These are phyloP conservation scores for Corythornis vintsioides DNA, from an alignment of 2,113 vertebrate species.

Conservation along the genomic window DNA sequence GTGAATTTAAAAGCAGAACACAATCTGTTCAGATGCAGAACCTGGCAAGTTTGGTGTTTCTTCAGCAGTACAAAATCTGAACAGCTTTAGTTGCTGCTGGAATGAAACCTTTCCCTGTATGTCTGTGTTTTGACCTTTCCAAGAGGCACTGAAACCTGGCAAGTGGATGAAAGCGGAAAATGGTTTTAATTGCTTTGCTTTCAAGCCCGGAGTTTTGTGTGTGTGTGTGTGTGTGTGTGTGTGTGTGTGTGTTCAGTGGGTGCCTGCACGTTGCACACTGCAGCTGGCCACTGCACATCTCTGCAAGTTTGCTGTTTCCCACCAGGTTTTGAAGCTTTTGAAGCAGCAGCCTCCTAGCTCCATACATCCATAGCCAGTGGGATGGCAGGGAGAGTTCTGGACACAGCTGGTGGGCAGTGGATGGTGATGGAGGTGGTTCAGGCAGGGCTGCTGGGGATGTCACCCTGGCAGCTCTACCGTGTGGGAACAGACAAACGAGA, in stretches of 20 bases:
- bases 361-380: background rate
- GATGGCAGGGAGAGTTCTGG: background rate
- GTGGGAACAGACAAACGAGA: background rate
- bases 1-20: background rate
- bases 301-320: background rate
- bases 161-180: conserved; percentile 6
- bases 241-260: background rate
- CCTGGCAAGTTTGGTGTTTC: background rate
- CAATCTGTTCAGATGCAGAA: conserved; percentile 32
- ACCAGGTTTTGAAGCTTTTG: background rate
- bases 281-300: background rate
- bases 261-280: background rate
- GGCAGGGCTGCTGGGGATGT: background rate
- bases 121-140: background rate
- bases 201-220: background rate
- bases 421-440: background rate
- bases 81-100: background rate
- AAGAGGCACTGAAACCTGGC: background rate
- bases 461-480: background rate
- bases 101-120: conserved; percentile 19
- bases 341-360: background rate
- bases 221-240: background rate
- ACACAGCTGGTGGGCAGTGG: background rate
- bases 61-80: background rate
- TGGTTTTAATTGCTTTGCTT: background rate